phyloP scores from a whole-genome alignment of 2,888 invertebrate genomes.

The Unio delphinus region DNA sequence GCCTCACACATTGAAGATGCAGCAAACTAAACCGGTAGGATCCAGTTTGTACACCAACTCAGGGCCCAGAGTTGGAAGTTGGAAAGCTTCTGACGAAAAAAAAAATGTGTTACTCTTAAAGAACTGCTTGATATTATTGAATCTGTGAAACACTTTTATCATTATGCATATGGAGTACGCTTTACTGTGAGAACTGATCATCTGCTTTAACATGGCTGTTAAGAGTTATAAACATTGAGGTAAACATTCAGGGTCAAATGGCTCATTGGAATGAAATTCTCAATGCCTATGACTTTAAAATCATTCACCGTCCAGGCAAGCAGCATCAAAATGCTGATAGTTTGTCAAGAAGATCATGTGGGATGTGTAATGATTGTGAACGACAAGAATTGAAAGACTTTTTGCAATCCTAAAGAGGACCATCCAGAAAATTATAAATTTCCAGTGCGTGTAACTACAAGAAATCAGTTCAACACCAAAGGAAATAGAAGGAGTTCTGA shows the following conservation, averaged over 20 bases:
- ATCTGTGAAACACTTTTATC: conserved; percentile 1
- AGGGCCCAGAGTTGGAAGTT: no score
- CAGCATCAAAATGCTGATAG: conserved; percentile 3
- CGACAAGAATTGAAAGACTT: not conserved
- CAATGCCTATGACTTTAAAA: conserved; percentile 4
- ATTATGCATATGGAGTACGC: conserved; percentile 1
- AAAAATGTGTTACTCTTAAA: not conserved
- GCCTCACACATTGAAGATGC: not conserved
- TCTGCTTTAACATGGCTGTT: conserved; percentile 3
- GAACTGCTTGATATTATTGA: conserved; percentile 1
- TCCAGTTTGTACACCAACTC: no score
- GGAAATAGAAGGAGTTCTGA: no score
- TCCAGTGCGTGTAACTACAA: no score
- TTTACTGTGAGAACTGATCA: conserved; percentile 4
- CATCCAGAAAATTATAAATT: no score
- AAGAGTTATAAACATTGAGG: conserved; percentile 6
- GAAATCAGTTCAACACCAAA: no score
- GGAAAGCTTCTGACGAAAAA: no score
- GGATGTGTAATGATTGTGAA: conserved; percentile 1
- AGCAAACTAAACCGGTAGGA: not conserved
- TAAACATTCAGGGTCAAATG: conserved; percentile 7
- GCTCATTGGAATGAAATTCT: conserved; percentile 7
- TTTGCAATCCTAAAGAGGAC: no score
- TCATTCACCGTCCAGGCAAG: not conserved
- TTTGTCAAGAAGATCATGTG: conserved; percentile 1